These are phyloP conservation scores for Noctua comes DNA, from an alignment of 2,888 invertebrate genomes.

Conservation along the genomic window DNA sequence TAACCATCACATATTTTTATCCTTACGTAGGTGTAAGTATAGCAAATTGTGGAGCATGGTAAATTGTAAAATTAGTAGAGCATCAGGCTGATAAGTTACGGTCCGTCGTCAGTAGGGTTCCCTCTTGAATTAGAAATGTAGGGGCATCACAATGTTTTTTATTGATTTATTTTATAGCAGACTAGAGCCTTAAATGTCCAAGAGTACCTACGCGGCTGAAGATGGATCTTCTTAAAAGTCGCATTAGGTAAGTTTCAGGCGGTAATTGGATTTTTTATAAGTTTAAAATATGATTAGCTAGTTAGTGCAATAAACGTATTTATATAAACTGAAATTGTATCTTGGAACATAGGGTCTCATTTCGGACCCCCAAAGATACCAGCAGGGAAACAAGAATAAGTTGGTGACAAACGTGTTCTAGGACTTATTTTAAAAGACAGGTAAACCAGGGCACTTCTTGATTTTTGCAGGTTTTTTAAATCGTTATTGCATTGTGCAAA, in stretches of 20 bases:
- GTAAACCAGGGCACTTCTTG: neutral
- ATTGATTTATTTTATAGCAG: neutral
- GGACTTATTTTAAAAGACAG: neutral
- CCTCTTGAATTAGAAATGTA: neutral
- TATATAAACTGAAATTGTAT: neutral
- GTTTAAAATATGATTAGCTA: neutral
- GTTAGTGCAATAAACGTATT: neutral
- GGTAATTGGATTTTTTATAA: neutral
- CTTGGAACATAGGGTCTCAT: neutral
- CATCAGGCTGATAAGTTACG: conserved; percentile 62
- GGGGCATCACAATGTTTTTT: neutral
- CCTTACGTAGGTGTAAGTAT: conserved; percentile 61
- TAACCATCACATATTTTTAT: conserved; percentile 62
- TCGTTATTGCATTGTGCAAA: neutral
- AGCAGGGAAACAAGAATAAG: neutral
- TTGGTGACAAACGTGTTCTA: neutral
- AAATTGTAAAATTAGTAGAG: conserved; percentile 69
- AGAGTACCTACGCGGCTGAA: neutral
- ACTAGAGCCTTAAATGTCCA: neutral
- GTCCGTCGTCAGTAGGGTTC: conserved; percentile 46
- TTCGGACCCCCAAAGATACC: neutral
- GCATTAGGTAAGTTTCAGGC: neutral
- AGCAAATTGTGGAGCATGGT: conserved; percentile 60
- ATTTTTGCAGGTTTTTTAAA: neutral
- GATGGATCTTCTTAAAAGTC: neutral